Percentiles rank a stretch among this genome's conserved stretches.
phyloP scores from a whole-genome alignment of 2,888 invertebrate species.

The Galerucella pusilla region DNA sequence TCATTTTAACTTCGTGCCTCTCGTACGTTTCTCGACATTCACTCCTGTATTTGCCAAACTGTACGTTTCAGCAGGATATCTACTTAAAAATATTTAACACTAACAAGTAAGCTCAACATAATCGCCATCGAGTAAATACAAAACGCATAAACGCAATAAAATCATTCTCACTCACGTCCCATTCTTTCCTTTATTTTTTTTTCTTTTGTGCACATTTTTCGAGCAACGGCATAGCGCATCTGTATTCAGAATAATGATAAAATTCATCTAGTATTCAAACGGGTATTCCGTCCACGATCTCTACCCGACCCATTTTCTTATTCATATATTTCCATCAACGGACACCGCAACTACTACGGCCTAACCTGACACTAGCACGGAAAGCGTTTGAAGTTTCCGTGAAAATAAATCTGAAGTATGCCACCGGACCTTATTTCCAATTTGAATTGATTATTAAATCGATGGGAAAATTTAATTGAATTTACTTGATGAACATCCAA shows the following conservation, averaged over 20 bases:
- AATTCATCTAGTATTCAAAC: constrained; percentile 42
- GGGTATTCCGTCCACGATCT: constrained; percentile 33
- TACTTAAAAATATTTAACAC: no score
- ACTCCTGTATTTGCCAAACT: no score
- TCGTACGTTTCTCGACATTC: no score
- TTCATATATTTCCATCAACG: constrained; percentile 36
- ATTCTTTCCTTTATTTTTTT: neutral
- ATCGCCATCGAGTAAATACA: constrained; percentile 2
- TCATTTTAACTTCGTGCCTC: no score
- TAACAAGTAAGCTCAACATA: neutral
- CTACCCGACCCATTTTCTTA: constrained; percentile 28
- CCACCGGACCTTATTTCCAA: neutral
- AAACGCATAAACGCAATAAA: constrained; percentile 23
- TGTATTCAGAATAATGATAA: constrained; percentile 40
- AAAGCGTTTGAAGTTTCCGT: neutral
- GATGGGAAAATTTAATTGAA: neutral
- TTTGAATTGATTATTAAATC: neutral
- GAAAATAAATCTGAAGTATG: neutral
- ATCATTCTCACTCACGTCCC: constrained; percentile 29
- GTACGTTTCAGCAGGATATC: no score
- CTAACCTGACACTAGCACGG: constrained; percentile 2
- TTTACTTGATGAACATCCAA: no score
- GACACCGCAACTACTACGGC: neutral
- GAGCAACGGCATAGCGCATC: constrained; percentile 29
- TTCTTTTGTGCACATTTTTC: constrained; percentile 25